phyloP scores from a whole-genome alignment of 2,797 vertebrate species.

The Miichthys miiuy region DNA sequence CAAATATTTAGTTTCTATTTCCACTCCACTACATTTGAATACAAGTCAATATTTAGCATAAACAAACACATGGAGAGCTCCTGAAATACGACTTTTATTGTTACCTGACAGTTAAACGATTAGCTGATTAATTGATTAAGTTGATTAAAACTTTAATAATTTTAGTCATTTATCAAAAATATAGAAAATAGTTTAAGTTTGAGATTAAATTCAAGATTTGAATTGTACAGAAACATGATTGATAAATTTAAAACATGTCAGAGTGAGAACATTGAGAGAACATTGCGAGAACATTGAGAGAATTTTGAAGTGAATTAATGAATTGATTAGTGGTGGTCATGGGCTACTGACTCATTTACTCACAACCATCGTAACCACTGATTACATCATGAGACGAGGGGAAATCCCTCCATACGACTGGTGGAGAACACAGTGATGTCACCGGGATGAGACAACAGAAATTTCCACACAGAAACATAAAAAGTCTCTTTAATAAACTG shows the following conservation, averaged over 20 bases:
- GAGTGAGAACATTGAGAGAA: not conserved
- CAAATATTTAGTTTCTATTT: no score
- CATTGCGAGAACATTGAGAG: no score
- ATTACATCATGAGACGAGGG: conserved; percentile 34
- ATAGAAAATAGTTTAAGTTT: no score
- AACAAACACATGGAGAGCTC: no score
- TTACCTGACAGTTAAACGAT: no score
- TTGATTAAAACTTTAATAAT: no score
- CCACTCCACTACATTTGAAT: no score
- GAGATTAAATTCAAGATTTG: not conserved
- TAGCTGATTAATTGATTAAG: no score
- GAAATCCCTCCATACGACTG: conserved; percentile 53
- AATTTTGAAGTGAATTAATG: not conserved
- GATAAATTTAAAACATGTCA: not conserved
- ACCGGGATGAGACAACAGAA: not conserved
- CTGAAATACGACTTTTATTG: no score
- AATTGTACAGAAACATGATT: not conserved
- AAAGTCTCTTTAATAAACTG: no score
- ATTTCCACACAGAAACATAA: conserved; percentile 19
- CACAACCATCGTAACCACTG: not conserved
- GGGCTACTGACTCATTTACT: not conserved
- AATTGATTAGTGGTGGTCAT: not conserved
- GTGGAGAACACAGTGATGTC: conserved; percentile 49
- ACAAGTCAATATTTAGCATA: no score
- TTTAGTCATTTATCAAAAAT: no score